Evolutionary conservation across 2,113 vertebrate species (phyloP).

Genomic region (Indicator indicator): DNA sequence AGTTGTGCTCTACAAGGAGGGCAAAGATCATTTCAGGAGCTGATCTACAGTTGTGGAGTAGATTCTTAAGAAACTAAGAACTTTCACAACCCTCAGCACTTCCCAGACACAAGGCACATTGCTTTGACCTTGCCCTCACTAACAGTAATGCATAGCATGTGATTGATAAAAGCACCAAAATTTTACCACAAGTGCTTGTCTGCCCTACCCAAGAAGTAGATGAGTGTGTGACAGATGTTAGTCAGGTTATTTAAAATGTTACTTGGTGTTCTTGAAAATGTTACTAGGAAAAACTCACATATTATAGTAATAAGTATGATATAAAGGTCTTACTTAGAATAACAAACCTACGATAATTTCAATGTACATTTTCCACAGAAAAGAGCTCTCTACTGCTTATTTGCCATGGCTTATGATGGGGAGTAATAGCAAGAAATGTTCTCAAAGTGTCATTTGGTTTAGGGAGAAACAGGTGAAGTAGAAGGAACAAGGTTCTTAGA

Average conservation of each 20-base stretch:
- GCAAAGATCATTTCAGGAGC: not conserved
- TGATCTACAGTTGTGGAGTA: not conserved
- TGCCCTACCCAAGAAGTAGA: not conserved
- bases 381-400: not conserved
- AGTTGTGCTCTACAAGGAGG: not conserved
- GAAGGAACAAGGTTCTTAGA: not conserved
- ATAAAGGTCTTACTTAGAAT: not conserved
- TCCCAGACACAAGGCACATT: not conserved
- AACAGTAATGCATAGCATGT: not conserved
- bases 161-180: not conserved
- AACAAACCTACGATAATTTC: not conserved
- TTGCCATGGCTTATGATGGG: not conserved
- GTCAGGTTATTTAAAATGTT: not conserved
- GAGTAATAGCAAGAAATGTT: not conserved
- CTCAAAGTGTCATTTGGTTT: not conserved
- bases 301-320: not conserved
- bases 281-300: not conserved
- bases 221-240: not conserved
- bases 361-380: not conserved
- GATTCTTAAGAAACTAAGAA: not conserved
- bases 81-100: not conserved
- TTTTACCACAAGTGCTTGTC: not conserved
- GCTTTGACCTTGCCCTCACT: conserved; percentile 7
- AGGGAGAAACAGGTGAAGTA: not conserved
- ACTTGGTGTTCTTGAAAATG: not conserved